Base-by-base conservation (phyloP, 2,888 invertebrate genomes). In the Noctua janthe region DNA sequence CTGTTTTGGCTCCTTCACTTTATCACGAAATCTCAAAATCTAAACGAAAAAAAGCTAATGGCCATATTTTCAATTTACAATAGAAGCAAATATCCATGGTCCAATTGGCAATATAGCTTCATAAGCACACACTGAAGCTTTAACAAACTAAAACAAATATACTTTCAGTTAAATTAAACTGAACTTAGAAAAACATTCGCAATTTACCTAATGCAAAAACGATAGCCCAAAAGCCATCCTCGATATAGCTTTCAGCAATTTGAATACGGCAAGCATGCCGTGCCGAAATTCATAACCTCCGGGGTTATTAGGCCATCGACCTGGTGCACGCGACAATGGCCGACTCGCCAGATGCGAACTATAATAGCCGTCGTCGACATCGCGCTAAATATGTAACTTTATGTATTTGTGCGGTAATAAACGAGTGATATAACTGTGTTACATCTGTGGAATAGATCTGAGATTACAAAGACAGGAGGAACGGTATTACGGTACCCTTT, bases 221-320 rank as follows among this genome's bases (percentile, higher is more conserved):
- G 15, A 78, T 74, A 71, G 20, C 43, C 20, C 66, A 64, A 76
- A 67, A 75, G n/a, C 29, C 29, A 77, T 71, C 43, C 23, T 29
- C 64, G 69, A 74, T 64, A 71, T 39, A 83, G 51, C 71, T 84
- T 87, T 84, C 81, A 85, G 82, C 78, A 66, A 83, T 84, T 79
- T 82, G 75, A 87, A 85, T 79, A 82, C 71, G 74, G 80, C 80
- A 86, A 74, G 75, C 69, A 78, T 92, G 86, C 89, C 92, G 90
- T 92, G 92, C 87, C 87, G 80, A 87, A 90, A 88, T 86, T 87
- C 90, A 92, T 91, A 92, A 92, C 86, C 86, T 84, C 76, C 73
- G 87, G 80, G 90, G 90, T 90, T 89, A 92, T 82, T 90, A 75
- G 92, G 92, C 84, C 91, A 67, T 83, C 85, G 92, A 91, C 91